Base-by-base conservation (phyloP, 2,888 invertebrate species). In the Leptinotarsa rubiginosa region DNA sequence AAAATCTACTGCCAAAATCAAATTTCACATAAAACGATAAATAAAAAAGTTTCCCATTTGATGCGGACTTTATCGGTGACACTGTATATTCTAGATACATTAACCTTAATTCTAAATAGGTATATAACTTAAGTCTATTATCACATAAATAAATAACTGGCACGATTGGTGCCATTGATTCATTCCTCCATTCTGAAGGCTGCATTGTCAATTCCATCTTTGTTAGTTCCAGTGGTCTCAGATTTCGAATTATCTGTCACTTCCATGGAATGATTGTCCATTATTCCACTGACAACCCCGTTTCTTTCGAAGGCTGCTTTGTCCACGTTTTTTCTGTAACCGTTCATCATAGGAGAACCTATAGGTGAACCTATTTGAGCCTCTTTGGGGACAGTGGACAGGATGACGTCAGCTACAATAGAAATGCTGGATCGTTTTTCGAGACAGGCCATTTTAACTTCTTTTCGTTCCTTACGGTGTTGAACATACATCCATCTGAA, bases 401-500 rank as follows among this genome's bases (percentile, higher is more conserved):
- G 75, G 52, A 85, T 81, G 16, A 84, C 83, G 20, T 85, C 83
- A 18, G 84, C 86, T 80, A 90, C 88, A 69, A 89, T 89, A 0
- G 89, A 89, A 82, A 88, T 88, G 47, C 81, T 81, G 69, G 82
- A 84, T 72, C 81, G 78, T 75, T 79, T 81, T 74, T 81, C 85
- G 77, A 84, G 84, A 70, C 86, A 87, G 77, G 83, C 86, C 59
- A 74, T 74, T 74, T 75, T 83, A 18, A 31, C 72, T 12, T 54
- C 69, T 62, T 77, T 83, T 78, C 84, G 86, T 80, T 92, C 91
- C 82, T 90, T 91, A 82, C 91, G 91, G 82, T 92, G 92, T 69
- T 92, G 92, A 78, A 91, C 87, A 85, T 93, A 93, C 86, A 93
- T 89, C 93, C 93, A 93, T 72, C 93, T 93, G 86, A 69, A 89